Evolutionary conservation across 2,797 vertebrate species (phyloP).

Genomic region (Eulemur mongoz): DNA sequence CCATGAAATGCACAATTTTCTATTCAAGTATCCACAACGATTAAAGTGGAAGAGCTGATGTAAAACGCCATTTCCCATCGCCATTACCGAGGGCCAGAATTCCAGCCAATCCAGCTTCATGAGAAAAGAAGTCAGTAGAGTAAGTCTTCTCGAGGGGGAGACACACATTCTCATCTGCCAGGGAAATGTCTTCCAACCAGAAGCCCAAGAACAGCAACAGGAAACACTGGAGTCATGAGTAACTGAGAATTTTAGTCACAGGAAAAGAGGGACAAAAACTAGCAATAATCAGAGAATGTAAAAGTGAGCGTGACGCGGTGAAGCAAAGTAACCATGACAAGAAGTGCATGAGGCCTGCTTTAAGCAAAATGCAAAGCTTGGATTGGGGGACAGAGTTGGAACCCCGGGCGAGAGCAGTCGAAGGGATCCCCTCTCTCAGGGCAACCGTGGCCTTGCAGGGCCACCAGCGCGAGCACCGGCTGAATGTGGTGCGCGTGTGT

Average conservation of each 20-base stretch:
- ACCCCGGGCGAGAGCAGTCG: rapidly evolving
- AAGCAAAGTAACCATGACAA: rapidly evolving
- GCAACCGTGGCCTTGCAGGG: background rate
- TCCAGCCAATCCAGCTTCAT: background rate
- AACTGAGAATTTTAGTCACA: background rate
- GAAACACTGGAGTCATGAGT: background rate
- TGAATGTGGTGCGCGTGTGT: rapidly evolving
- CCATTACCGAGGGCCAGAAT: background rate
- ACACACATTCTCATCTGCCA: background rate
- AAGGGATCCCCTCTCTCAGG: too few species aligned
- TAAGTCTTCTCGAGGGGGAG: background rate
- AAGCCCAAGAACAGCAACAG: background rate
- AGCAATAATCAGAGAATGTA: too few species aligned
- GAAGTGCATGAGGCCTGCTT: rapidly evolving
- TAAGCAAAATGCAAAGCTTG: background rate
- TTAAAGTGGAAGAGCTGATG: background rate
- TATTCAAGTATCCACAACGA: background rate
- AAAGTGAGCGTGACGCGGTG: rapidly evolving
- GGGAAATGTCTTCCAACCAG: background rate
- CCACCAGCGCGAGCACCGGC: rapidly evolving
- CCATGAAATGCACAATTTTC: background rate
- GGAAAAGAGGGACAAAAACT: background rate
- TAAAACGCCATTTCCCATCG: background rate
- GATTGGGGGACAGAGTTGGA: rapidly evolving
- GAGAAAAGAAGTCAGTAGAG: background rate